Percentiles rank a stretch among this genome's conserved stretches.
phyloP scores from a whole-genome alignment of 2,888 invertebrate species.

The Phymatocera aterrima region DNA sequence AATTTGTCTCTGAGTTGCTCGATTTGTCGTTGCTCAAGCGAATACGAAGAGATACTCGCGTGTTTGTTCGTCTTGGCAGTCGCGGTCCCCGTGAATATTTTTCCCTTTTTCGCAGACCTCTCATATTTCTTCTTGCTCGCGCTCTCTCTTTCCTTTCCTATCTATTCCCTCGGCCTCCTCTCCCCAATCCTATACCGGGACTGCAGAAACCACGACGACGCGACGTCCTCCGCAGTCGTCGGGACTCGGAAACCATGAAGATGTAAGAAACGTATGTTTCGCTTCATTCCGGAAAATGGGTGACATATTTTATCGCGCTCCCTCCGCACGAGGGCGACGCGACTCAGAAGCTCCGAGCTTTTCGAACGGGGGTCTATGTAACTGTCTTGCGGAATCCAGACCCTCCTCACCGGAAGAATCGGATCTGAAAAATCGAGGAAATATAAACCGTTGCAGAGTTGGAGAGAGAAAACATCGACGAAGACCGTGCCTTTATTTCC shows the following conservation, averaged over 20 bases:
- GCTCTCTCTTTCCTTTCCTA: background rate
- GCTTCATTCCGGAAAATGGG: constrained; percentile 33
- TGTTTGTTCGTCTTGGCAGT: constrained; percentile 28
- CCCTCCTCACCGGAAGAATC: background rate
- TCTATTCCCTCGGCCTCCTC: too few relatives aligned
- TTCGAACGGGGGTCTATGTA: constrained; percentile 28
- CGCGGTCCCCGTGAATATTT: constrained; percentile 19
- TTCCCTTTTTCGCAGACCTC: background rate
- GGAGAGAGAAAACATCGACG: background rate
- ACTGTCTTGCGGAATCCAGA: constrained; percentile 5
- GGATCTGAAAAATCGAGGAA: background rate
- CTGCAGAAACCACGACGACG: constrained; percentile 22
- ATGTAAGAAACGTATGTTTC: constrained; percentile 40
- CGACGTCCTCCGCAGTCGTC: constrained; percentile 6
- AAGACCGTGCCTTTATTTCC: too few relatives aligned
- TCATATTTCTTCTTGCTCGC: background rate
- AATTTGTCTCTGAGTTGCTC: constrained; percentile 31
- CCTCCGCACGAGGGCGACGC: background rate
- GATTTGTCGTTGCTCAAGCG: constrained; percentile 27
- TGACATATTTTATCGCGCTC: constrained; percentile 35
- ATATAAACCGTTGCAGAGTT: too few relatives aligned
- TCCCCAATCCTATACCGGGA: background rate
- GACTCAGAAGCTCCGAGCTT: background rate
- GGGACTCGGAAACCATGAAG: constrained; percentile 34
- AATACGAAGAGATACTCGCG: constrained; percentile 15